These are phyloP conservation scores for Drosophila busckii DNA, from an alignment of 1,140 invertebrate species.

Conservation along the genomic window DNA sequence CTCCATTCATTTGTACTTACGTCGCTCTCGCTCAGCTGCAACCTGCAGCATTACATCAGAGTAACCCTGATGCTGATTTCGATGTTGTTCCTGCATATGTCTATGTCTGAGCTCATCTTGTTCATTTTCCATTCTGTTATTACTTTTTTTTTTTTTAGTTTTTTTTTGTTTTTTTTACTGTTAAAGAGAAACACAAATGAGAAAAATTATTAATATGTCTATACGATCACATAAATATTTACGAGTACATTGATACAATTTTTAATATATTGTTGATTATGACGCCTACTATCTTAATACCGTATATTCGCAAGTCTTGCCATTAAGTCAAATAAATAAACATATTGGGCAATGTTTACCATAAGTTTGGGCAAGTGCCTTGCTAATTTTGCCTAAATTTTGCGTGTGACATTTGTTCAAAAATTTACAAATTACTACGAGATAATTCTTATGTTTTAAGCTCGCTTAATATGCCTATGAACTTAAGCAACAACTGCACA, in stretches of 20 bases:
- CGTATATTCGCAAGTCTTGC: too few relatives aligned
- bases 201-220: conserved; percentile 28
- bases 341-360: too few relatives aligned
- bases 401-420: too few relatives aligned
- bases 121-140: conserved; percentile 54
- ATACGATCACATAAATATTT: conserved; percentile 34
- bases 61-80: conserved; percentile 35
- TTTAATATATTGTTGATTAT: conserved; percentile 3
- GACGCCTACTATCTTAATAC: conserved; percentile 9
- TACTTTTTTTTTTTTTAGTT: conserved; percentile 39
- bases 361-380: too few relatives aligned
- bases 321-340: too few relatives aligned
- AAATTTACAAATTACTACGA: too few relatives aligned
- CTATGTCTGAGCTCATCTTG: conserved; percentile 58
- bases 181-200: conserved; percentile 39
- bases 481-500: too few relatives aligned
- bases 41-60: conserved; percentile 29
- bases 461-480: too few relatives aligned
- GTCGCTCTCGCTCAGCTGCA: conserved; percentile 24
- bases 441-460: too few relatives aligned
- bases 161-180: conserved; percentile 41
- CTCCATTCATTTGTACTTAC: conserved; percentile 19
- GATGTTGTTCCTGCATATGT: conserved; percentile 38
- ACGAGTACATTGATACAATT: conserved; percentile 11
- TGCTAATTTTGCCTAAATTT: too few relatives aligned